Base-by-base conservation (phyloP, 2,888 invertebrate species). In the Chrysina gloriosa region DNA sequence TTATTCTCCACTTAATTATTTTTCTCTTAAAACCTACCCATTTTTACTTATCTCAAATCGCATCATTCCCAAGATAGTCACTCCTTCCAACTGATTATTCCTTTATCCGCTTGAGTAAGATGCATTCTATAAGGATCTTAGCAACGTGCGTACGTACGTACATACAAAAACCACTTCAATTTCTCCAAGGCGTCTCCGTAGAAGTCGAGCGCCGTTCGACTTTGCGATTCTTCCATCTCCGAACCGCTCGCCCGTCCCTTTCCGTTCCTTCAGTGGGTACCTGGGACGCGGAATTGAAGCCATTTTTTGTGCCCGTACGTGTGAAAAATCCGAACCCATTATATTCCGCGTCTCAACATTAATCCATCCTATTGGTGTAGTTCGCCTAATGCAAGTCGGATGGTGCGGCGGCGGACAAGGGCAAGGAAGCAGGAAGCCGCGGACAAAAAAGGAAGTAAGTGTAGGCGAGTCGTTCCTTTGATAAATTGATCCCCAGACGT, bases 301-400 rank as follows among this genome's bases (percentile, higher is more conserved):
- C 27, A 42, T 61, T 42, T 61, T 58, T 61, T 39, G 27, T 16
- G 36, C 16, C 27, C 27, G 23, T 45, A 27, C 27, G 58, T 42
- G 58, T 61, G 58, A 61, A 61, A 61, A 61, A 61, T 61, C 58
- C 58, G 27, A 19, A 25, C 19, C 42, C 58, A 61, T 61, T 61
- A 61, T 61, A 61, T 61, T 42, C 58, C 25, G 14, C 36, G 58
- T 61, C 42, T 27, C 58, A 27, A 61, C 58, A 61, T 61, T 45
- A 61, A 61, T 61, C 58, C 58, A 16, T 39, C 42, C 58, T 61
- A 25, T 61, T 42, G 14, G 58, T 61, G 58, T 42, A 61, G 45
- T 61, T 61, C 58, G 16, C 25, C 27, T 42, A 61, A 61, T 42
- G 58, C 58, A 52, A 52, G 52, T 31, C 52, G 31, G 31, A 52